A percentile compares a stretch with the other conserved stretches of the same genome.
Evolutionary conservation across 2,797 vertebrate genomes (phyloP).

Genomic region (Megaceryle alcyon): DNA sequence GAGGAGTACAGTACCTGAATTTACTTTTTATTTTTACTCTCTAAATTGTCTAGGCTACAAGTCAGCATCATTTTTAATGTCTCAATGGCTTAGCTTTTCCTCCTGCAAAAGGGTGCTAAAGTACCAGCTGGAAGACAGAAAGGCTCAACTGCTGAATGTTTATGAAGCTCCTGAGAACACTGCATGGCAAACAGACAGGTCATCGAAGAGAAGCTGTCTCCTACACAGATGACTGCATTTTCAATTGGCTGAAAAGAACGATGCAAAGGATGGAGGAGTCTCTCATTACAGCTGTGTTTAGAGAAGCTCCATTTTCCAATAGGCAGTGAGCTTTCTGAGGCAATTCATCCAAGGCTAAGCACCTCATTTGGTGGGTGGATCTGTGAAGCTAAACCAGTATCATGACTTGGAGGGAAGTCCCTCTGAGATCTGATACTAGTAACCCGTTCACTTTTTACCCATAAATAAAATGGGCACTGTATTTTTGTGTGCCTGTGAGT

Average conservation of each 20-base stretch:
- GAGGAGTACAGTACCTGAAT: neutral
- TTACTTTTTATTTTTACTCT: neutral
- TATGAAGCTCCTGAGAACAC: neutral
- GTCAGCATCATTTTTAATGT: neutral
- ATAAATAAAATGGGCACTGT: accelerated
- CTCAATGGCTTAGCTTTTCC: neutral
- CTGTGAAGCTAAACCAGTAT: neutral
- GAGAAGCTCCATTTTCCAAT: neutral
- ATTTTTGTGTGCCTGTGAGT: neutral
- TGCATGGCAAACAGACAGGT: neutral
- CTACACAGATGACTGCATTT: neutral
- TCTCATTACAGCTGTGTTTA: neutral
- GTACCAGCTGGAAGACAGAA: neutral
- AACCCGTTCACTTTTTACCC: neutral
- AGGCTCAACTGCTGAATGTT: neutral
- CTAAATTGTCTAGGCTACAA: neutral
- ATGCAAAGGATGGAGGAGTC: neutral
- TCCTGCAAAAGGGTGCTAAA: neutral
- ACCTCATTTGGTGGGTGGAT: neutral
- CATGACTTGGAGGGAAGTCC: neutral
- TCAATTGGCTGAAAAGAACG: neutral
- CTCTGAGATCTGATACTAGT: neutral
- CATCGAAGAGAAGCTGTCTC: neutral
- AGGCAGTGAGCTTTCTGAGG: neutral
- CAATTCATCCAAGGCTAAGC: neutral